Evolutionary conservation across 2,797 vertebrate genomes (phyloP).

Genomic region (Galagoides demidoff): DNA sequence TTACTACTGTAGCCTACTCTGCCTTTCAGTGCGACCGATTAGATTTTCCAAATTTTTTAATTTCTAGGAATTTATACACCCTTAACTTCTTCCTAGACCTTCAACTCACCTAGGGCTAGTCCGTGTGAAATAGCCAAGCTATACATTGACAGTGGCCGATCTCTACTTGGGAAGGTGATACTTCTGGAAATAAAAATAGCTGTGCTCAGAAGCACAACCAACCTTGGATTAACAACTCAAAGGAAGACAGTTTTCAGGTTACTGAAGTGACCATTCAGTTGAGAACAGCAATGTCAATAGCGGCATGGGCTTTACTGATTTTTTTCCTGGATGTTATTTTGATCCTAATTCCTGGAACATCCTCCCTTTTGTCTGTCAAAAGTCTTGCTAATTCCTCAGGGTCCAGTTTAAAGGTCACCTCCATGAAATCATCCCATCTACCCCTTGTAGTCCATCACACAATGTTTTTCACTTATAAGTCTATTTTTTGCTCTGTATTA

Average conservation of each 20-base stretch:
- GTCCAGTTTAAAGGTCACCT: neutral
- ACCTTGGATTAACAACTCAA: conserved; percentile 34
- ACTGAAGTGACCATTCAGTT: neutral
- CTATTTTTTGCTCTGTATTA: neutral
- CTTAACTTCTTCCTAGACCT: neutral
- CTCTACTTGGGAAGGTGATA: neutral
- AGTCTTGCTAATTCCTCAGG: neutral
- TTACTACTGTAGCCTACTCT: neutral
- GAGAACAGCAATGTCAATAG: conserved; percentile 35
- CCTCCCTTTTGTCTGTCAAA: neutral
- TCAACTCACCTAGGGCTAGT: neutral
- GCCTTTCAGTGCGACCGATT: neutral
- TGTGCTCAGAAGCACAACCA: conserved; percentile 9
- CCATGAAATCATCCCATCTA: neutral
- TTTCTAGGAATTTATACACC: neutral
- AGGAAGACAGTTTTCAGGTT: neutral
- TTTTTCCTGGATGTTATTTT: neutral
- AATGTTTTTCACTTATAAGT: neutral
- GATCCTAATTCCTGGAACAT: neutral
- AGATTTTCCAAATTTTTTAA: neutral
- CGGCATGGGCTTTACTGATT: neutral
- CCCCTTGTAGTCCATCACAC: neutral
- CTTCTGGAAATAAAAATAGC: conserved; percentile 53
- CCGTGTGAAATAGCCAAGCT: neutral
- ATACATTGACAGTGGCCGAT: conserved; percentile 8